phyloP scores from a whole-genome alignment of 2,113 vertebrate genomes.

The Arizona elegans region DNA sequence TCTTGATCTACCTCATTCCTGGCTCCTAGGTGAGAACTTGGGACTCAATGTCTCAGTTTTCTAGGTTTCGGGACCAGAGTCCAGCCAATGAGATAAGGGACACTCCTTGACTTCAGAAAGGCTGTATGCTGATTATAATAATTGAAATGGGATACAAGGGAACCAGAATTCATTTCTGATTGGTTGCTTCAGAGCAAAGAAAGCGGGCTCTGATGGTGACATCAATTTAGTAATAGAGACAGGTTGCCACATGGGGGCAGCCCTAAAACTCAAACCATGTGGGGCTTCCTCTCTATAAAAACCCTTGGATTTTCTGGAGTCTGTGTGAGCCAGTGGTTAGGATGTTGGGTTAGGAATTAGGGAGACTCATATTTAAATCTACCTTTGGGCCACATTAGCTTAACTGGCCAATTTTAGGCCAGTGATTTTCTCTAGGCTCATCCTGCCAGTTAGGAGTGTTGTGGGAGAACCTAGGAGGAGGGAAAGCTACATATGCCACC shows the following conservation, averaged over 20 bases:
- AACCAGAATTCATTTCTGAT: neutral
- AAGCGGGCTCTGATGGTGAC: neutral
- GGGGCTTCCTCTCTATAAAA: neutral
- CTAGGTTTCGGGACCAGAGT: neutral
- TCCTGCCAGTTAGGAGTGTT: neutral
- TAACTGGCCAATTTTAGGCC: neutral
- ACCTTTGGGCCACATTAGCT: neutral
- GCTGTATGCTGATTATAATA: neutral
- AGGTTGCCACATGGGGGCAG: neutral
- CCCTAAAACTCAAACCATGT: neutral
- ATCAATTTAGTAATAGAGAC: neutral
- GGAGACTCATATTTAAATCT: neutral
- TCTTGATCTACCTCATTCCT: constrained; percentile 18
- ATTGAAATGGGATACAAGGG: neutral
- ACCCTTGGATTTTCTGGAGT: neutral
- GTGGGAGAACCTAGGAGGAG: neutral
- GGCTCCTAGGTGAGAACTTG: neutral
- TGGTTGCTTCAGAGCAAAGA: neutral
- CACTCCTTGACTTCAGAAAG: neutral
- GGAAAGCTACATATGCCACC: neutral
- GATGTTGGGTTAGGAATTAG: neutral
- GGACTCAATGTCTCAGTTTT: constrained; percentile 4
- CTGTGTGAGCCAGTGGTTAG: neutral
- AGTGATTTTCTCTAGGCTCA: neutral
- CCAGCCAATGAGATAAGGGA: constrained; percentile 18